Evolutionary conservation across 2,888 invertebrate species (phyloP).

Genomic region (Oligia fasciuncula): DNA sequence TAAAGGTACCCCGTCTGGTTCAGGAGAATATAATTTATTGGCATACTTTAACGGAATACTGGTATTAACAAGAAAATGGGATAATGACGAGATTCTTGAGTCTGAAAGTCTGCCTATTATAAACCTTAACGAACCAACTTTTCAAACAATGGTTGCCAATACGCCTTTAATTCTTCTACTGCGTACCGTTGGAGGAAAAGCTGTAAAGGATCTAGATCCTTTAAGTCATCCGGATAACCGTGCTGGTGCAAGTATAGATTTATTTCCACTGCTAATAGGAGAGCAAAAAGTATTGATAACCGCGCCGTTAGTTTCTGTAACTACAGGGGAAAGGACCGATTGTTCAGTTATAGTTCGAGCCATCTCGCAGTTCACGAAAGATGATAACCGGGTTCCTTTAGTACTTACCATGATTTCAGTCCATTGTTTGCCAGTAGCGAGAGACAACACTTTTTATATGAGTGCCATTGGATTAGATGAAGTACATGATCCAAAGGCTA

Average conservation of each 20-base stretch:
- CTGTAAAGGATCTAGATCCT: slow-evolving; percentile 79
- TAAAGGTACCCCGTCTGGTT: slow-evolving; percentile 71
- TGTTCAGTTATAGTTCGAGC: slow-evolving; percentile 74
- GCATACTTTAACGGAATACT: slow-evolving; percentile 75
- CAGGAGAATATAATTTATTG: slow-evolving; percentile 75
- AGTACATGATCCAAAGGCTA: slow-evolving; percentile 68
- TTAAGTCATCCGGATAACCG: slow-evolving; percentile 79
- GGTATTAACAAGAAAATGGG: slow-evolving; percentile 78
- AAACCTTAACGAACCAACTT: slow-evolving; percentile 73
- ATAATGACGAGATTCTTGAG: slow-evolving; percentile 62
- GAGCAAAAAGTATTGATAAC: slow-evolving; percentile 75
- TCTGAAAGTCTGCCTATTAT: slow-evolving; percentile 68
- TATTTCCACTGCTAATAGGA: slow-evolving; percentile 82
- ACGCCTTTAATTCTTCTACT: slow-evolving; percentile 81
- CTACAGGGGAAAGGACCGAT: slow-evolving; percentile 72
- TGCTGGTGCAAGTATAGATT: slow-evolving; percentile 82
- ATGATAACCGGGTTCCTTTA: slow-evolving; percentile 72
- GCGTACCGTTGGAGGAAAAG: slow-evolving; percentile 74
- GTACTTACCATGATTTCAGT: slow-evolving; percentile 82
- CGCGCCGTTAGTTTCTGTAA: slow-evolving; percentile 71
- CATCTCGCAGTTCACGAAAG: slow-evolving; percentile 64
- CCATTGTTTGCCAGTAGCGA: slow-evolving; percentile 80
- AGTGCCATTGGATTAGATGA: slow-evolving; percentile 79
- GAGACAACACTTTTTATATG: slow-evolving; percentile 81
- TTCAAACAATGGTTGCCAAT: slow-evolving; percentile 73